Percentiles rank a stretch among this genome's conserved stretches.
Evolutionary conservation across 2,113 vertebrate genomes (phyloP).

Genomic region (Myocastor coypus): DNA sequence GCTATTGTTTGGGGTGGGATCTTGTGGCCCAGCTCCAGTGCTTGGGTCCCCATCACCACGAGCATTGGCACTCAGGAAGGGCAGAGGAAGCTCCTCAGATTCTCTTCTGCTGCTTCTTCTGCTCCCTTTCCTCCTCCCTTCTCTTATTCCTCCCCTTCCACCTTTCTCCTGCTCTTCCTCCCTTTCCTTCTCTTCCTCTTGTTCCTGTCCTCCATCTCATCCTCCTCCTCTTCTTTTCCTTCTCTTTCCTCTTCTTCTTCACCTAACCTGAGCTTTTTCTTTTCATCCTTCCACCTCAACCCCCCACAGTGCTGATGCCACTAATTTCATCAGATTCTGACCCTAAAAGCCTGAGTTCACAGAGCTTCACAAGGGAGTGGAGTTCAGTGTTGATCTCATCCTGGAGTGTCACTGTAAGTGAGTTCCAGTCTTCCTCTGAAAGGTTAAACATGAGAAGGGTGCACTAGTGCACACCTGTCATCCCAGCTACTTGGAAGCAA

Average conservation of each 20-base stretch:
- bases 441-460: not conserved
- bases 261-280: not conserved
- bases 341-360: not conserved
- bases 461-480: not conserved
- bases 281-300: not conserved
- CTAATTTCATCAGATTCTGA: not conserved
- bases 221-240: not conserved
- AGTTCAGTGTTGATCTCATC: not conserved
- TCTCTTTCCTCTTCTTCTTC: not conserved
- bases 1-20: not conserved
- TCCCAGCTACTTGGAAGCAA: not conserved
- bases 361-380: not conserved
- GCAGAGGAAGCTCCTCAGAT: not conserved
- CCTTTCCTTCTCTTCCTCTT: not conserved
- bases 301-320: not conserved
- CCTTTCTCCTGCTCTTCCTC: not conserved
- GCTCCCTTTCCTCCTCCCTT: not conserved
- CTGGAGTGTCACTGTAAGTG: not conserved
- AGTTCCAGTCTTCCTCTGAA: not conserved
- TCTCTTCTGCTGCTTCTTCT: not conserved
- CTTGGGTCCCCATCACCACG: not conserved
- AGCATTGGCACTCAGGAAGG: slow-evolving; percentile 5
- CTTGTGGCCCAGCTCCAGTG: not conserved
- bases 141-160: not conserved
- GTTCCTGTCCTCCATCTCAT: not conserved